phyloP scores from a whole-genome alignment of 2,888 invertebrate species.

The Leucozona laternaria region DNA sequence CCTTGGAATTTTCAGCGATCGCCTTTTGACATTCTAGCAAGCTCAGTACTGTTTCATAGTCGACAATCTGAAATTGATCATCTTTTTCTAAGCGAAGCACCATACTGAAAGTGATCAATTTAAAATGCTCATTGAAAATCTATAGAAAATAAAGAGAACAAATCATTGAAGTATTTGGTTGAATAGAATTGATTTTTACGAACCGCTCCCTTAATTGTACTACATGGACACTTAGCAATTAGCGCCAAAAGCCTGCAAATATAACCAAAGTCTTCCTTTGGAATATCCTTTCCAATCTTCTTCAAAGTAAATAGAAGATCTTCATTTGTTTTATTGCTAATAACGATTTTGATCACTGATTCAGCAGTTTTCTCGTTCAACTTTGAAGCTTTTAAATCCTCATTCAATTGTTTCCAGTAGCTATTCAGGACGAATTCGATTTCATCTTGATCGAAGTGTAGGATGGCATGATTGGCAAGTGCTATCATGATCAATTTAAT shows the following conservation, averaged over 20 bases:
- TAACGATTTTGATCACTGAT: constrained; percentile 79
- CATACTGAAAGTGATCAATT: constrained; percentile 79
- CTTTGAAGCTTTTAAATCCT: constrained; percentile 76
- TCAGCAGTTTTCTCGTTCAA: constrained; percentile 77
- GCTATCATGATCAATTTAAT: constrained; percentile 80
- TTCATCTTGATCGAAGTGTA: constrained; percentile 82
- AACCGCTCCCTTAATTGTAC: constrained; percentile 81
- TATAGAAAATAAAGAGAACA: constrained; percentile 61
- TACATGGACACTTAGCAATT: constrained; percentile 81
- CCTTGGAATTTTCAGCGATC: constrained; percentile 79
- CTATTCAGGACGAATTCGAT: constrained; percentile 81
- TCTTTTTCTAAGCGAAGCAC: constrained; percentile 77
- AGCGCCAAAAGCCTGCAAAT: constrained; percentile 78
- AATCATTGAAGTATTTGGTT: background rate
- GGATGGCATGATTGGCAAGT: constrained; percentile 78
- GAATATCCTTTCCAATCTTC: constrained; percentile 75
- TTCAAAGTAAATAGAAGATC: constrained; percentile 80
- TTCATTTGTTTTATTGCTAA: constrained; percentile 81
- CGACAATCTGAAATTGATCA: constrained; percentile 68
- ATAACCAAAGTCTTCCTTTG: constrained; percentile 76
- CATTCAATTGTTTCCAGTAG: constrained; percentile 81
- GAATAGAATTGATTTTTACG: constrained; percentile 55
- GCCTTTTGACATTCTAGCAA: constrained; percentile 80
- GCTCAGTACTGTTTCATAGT: constrained; percentile 76
- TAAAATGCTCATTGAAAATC: constrained; percentile 83